Base-by-base conservation (phyloP, 2,113 vertebrate species). In the Chaetodon auriga region DNA sequence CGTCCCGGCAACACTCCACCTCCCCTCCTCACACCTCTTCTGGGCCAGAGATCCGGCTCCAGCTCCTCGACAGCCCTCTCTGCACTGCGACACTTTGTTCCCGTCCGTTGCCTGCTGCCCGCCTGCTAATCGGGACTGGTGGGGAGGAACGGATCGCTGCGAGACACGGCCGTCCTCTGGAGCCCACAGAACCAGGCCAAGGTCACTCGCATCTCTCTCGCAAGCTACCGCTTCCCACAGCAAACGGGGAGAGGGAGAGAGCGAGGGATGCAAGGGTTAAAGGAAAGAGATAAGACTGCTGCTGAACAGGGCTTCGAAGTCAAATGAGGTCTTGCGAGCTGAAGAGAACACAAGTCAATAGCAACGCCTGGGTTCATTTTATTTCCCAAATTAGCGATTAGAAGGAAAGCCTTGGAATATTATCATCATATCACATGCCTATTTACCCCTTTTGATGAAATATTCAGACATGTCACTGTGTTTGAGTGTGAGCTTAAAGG, bases 361-460 rank as follows among this genome's bases (percentile, higher is more conserved):
- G 66, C 54, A 63, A 72, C 21, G 35, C 75, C n/a, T 30, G 25
- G 35, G 73, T 81, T 90, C 79, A 84, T 89, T 91, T 90, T 74
- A 88, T 77, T 84, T 65, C 68, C 82, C 23, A 90, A 89, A 93
- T 87, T 65, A 86, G 64, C 5, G 35, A 87, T 90, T 79, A 69
- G 46, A 84, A 71, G 53, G n/a, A 68, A 80, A 75, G 72, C 62
- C 70, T 16, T 14, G 54, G 30, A 72, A 84, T 78, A 77, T 87
- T 76, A 90, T 86, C 73, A 45, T 60, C 75, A 62, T 70, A 81
- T 89, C 68, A 83, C 85, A 85, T 78, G 81, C 87, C 78, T 90
- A 58, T 92, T 93, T 89, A 82, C 63, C n/a, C 70, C 54, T 64
- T 92, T 87, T 92, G 89, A 94, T 93, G 68, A 92, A 91, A 93